Percentiles rank a stretch among this genome's conserved stretches.
phyloP scores from a whole-genome alignment of 2,797 vertebrate genomes.

The Dendrocincla tyrannina region DNA sequence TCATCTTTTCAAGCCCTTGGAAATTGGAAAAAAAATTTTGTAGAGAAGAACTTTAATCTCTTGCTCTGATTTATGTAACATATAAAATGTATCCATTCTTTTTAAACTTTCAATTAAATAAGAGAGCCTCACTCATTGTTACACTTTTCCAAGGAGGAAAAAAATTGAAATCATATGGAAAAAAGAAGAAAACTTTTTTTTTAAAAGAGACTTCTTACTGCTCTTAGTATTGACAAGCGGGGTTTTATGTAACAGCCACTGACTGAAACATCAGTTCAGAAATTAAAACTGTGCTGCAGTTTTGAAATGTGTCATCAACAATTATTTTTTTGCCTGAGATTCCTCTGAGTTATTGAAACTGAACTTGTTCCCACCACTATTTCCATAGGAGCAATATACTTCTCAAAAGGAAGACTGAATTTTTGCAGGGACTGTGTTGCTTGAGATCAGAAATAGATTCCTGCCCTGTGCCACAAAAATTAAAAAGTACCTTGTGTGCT shows the following conservation, averaged over 20 bases:
- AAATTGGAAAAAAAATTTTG: neutral
- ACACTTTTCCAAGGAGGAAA: neutral
- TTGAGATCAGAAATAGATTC: neutral
- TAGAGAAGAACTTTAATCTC: neutral
- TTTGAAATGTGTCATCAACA: neutral
- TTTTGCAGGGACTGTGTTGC: neutral
- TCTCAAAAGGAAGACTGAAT: neutral
- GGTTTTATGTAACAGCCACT: neutral
- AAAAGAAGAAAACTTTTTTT: neutral
- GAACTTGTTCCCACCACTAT: neutral
- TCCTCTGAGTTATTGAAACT: neutral
- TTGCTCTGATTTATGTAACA: slow-evolving; percentile 23
- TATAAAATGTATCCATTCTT: slow-evolving; percentile 3
- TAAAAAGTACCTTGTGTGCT: neutral
- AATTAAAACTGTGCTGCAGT: neutral
- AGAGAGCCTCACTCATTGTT: neutral
- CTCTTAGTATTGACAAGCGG: neutral
- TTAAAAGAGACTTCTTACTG: neutral
- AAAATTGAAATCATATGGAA: neutral
- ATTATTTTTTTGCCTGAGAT: neutral
- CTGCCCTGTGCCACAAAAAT: neutral
- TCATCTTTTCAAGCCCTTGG: neutral
- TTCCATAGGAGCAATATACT: neutral
- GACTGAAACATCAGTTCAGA: neutral
- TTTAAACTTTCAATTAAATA: slow-evolving; percentile 29